These are phyloP conservation scores for Acrossocheilus fasciatus DNA, from an alignment of 2,797 vertebrate species.

Conservation along the genomic window DNA sequence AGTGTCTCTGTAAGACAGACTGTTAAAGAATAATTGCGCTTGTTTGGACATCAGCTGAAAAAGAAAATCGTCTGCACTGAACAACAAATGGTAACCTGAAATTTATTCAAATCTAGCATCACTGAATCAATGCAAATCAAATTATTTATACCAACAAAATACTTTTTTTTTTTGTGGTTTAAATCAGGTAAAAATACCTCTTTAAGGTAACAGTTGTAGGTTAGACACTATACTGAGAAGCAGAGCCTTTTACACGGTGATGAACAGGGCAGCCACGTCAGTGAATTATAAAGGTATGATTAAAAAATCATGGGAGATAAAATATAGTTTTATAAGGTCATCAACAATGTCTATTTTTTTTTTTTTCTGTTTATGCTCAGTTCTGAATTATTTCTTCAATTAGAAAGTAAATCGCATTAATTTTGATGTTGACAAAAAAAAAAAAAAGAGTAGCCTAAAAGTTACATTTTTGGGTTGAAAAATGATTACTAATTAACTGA, in stretches of 20 bases:
- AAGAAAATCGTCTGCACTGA: neutral
- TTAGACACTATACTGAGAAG: neutral
- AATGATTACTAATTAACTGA: neutral
- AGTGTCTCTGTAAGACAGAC: neutral
- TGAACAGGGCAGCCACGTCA: neutral
- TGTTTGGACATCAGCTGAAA: neutral
- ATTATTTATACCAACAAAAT: neutral
- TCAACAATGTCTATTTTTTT: neutral
- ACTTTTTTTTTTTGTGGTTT: no score
- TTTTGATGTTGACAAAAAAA: neutral
- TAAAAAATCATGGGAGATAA: neutral
- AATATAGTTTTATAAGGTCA: neutral
- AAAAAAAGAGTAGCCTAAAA: neutral
- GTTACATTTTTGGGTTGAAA: neutral
- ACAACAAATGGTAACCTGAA: neutral
- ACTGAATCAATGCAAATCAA: neutral
- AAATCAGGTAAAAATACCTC: neutral
- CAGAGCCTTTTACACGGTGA: neutral
- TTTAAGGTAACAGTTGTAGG: neutral
- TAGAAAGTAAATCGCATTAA: neutral
- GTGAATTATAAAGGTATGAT: neutral
- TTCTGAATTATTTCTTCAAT: neutral
- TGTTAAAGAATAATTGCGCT: neutral
- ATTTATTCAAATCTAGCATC: neutral
- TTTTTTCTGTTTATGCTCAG: neutral